These are phyloP conservation scores for Neocrepidodera transversa DNA, from an alignment of 2,888 invertebrate species.

Conservation along the genomic window DNA sequence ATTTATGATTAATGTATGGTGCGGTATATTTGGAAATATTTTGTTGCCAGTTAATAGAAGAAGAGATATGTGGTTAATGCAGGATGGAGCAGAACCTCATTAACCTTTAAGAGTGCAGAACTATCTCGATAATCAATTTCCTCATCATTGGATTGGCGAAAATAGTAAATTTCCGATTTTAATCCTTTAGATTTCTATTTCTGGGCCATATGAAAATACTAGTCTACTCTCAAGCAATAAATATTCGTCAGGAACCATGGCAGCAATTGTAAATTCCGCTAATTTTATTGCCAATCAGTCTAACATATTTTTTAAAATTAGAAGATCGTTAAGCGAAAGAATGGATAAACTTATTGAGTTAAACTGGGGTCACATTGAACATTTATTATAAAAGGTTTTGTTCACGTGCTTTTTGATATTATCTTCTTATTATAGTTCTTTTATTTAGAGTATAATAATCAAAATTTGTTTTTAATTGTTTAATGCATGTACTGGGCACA, in stretches of 20 bases:
- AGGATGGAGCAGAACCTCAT: conserved; percentile 11
- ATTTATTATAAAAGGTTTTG: too few relatives aligned
- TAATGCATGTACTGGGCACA: too few relatives aligned
- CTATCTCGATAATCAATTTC: conserved; percentile 7
- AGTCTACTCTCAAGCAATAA: background rate
- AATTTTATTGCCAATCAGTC: background rate
- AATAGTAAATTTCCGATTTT: conserved; percentile 9
- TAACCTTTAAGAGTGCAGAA: conserved; percentile 8
- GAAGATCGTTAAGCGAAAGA: background rate
- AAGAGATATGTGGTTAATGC: conserved; percentile 2
- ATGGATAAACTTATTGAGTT: background rate
- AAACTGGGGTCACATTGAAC: background rate
- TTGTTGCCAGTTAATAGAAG: background rate
- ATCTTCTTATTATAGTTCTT: too few relatives aligned
- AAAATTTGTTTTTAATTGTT: too few relatives aligned
- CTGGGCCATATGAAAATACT: background rate
- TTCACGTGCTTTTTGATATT: too few relatives aligned
- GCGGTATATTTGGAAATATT: too few relatives aligned
- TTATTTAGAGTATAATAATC: too few relatives aligned
- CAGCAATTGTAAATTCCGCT: background rate
- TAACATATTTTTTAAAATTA: conserved; percentile 3
- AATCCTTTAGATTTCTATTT: conserved; percentile 6
- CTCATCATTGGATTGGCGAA: conserved; percentile 10
- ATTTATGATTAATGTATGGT: too few relatives aligned
- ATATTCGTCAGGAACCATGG: background rate